A percentile compares a stretch with the other conserved stretches of the same genome.
phyloP scores from a whole-genome alignment of 2,888 invertebrate species.

The Agrotis segetum region DNA sequence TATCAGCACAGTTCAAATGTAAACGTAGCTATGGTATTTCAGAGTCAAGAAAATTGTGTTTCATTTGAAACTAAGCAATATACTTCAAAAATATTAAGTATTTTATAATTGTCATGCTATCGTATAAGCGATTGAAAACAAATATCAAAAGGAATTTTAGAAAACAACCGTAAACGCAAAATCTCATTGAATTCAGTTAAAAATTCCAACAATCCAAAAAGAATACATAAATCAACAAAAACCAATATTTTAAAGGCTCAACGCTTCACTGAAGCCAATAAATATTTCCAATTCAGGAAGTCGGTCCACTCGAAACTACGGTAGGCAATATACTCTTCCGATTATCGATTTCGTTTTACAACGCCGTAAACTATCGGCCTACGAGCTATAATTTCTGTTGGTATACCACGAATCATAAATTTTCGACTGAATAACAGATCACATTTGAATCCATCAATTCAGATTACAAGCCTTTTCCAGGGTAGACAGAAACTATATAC shows the following conservation, averaged over 20 bases:
- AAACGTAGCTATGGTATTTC: neutral
- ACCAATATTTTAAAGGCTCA: constrained; percentile 48
- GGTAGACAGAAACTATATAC: neutral
- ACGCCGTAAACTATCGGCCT: constrained; percentile 71
- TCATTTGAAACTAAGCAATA: neutral
- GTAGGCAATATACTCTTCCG: constrained; percentile 71
- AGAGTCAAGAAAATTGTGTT: neutral
- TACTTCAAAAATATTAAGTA: neutral
- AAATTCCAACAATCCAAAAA: constrained; percentile 7
- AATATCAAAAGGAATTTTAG: neutral
- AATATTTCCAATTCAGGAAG: constrained; percentile 64
- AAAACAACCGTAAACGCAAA: neutral
- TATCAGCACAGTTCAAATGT: constrained; percentile 14
- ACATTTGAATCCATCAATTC: neutral
- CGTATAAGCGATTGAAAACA: neutral
- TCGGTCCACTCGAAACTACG: constrained; percentile 50
- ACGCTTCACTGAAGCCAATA: constrained; percentile 44
- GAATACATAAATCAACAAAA: constrained; percentile 12
- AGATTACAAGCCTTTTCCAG: neutral
- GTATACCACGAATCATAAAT: constrained; percentile 19
- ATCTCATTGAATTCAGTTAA: constrained; percentile 9
- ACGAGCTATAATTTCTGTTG: constrained; percentile 53
- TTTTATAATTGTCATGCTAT: neutral
- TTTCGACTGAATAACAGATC: constrained; percentile 10
- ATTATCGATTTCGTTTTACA: constrained; percentile 76